A percentile compares a stretch with the other conserved stretches of the same genome.
These are phyloP conservation scores for Pleuronectes platessa DNA, from an alignment of 2,113 vertebrate genomes.

Conservation along the genomic window DNA sequence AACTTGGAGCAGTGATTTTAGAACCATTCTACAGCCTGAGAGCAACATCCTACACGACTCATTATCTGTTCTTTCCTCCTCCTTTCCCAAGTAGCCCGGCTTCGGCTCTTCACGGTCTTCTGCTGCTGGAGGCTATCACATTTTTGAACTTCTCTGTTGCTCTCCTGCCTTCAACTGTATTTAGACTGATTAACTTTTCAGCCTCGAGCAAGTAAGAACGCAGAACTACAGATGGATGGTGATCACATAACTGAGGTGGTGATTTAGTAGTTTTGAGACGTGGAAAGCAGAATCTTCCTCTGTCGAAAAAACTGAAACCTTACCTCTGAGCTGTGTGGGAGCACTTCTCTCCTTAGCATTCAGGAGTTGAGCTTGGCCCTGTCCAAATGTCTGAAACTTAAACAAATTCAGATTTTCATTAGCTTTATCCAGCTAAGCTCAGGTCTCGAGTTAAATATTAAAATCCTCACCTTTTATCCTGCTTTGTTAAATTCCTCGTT, in stretches of 20 bases:
- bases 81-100: too few species aligned
- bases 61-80: too few species aligned
- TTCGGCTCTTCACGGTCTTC: too few species aligned
- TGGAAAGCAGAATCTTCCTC: neutral
- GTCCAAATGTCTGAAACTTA: neutral
- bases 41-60: too few species aligned
- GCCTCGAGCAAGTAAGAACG: neutral
- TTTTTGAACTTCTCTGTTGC: too few species aligned
- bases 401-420: conserved; percentile 14
- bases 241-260: neutral
- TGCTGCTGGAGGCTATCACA: too few species aligned
- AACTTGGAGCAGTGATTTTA: too few species aligned
- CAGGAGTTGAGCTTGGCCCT: neutral
- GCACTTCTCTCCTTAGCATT: too few species aligned
- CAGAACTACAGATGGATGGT: neutral
- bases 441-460: conserved; percentile 43
- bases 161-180: too few species aligned
- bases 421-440: neutral
- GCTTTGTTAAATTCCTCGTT: conserved; percentile 1
- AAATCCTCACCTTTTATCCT: conserved; percentile 17
- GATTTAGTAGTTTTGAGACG: neutral
- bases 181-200: too few species aligned
- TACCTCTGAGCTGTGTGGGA: too few species aligned
- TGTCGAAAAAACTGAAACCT: neutral
- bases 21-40: too few species aligned